Base-by-base conservation (phyloP, 2,113 vertebrate genomes). In the Ceyx cyanopectus region DNA sequence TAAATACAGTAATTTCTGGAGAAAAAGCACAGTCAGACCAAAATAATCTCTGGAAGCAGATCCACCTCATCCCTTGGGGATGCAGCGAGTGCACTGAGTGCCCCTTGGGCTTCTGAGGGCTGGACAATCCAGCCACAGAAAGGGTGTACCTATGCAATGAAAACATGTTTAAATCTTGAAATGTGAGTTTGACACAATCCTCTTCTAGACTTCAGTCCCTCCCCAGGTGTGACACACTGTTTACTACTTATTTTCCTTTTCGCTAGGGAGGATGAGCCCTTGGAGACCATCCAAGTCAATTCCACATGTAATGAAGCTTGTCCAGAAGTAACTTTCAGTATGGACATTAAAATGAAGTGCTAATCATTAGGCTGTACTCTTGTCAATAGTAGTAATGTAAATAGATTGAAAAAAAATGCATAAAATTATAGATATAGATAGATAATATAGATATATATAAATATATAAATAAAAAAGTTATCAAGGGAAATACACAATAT, bases 61-160 rank as follows among this genome's bases (percentile, higher is more conserved):
- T 43, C n/a, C 60, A 48, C 24, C 26, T 69, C 10, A 13, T 14
- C 34, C 17, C 61, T 48, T 24, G 30, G 9, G 30, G 26, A 43
- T 5, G 9, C n/a, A 45, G 34, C 2, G 46, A 34, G 10, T 1
- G 18, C 22, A 41, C 23, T 0, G 1, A 1, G 6, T 8, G 19
- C 7, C 40, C 30, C 26, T 17, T 7, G 43, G 43, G 43, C 18
- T 51, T 41, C 43, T 48, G 26, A 46, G n/a, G 43, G 69, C 53
- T 73, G 15, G 27, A 41, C 9, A 46, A 58, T 10, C 29, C 37
- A 72, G 41, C 48, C 56, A 68, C 24, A 61, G 56, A 43, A 51
- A 45, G 63, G 6, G 6, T 17, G 14, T 2, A n/a, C 10, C 4
- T n/a, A 30, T 3, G 1, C 7, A 10, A 2, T 6, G 27, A 60